Conservation (phyloP, 2,113 vertebrate genomes). For the Calyptommatus sinebrachiatus region DNA sequence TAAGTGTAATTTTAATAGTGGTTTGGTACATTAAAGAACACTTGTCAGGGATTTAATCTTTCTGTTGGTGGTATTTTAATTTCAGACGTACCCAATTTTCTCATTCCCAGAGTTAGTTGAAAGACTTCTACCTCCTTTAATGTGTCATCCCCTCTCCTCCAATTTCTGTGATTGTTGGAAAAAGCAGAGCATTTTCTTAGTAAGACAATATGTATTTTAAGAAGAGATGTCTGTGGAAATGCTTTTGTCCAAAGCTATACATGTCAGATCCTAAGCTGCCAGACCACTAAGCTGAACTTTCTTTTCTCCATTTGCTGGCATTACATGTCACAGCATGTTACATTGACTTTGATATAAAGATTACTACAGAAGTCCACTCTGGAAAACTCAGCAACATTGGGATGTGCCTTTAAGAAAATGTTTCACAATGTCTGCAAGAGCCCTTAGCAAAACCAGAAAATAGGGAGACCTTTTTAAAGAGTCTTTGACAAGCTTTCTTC, state of each 20-base stretch:
- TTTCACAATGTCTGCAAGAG: not conserved
- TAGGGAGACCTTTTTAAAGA: not conserved
- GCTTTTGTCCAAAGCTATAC: slow-evolving; percentile 53
- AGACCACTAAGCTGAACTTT: slow-evolving; percentile 38
- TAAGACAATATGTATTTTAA: slow-evolving; percentile 68
- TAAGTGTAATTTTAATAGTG: slow-evolving; percentile 75
- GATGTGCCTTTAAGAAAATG: not conserved
- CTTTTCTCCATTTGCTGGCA: slow-evolving; percentile 30
- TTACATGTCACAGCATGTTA: accelerated
- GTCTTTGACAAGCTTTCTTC: not conserved
- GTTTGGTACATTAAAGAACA: slow-evolving; percentile 74
- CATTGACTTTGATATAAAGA: not conserved
- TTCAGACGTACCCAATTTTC: slow-evolving; percentile 50
- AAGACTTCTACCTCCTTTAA: slow-evolving; percentile 25
- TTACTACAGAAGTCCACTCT: not conserved
- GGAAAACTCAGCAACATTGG: not conserved
- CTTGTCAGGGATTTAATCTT: slow-evolving; percentile 72
- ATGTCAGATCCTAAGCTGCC: slow-evolving; percentile 55
- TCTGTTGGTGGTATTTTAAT: slow-evolving; percentile 66
- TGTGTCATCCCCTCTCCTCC: slow-evolving; percentile 24
- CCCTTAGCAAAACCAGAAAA: not conserved
- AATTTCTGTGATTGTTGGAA: slow-evolving; percentile 65
- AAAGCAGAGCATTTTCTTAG: slow-evolving; percentile 61
- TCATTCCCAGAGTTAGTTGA: slow-evolving; percentile 52
- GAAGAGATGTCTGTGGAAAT: slow-evolving; percentile 60